phyloP scores from a whole-genome alignment of 2,113 vertebrate species.

The Odocoileus hemionus region DNA sequence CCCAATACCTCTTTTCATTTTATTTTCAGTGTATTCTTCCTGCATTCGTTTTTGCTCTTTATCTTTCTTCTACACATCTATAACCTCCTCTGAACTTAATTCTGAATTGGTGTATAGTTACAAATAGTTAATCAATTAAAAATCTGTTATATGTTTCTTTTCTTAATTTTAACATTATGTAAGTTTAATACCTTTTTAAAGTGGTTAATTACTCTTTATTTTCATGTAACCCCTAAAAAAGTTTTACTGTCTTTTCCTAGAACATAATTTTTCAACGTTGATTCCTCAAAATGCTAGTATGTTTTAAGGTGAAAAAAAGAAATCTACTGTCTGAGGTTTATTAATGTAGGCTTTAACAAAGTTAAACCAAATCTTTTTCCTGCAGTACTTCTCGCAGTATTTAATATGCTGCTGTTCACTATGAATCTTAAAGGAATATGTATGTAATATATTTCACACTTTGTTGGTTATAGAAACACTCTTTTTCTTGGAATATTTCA shows the following conservation, averaged over 20 bases:
- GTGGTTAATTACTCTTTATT: background rate
- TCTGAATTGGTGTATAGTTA: background rate
- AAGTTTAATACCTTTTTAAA: background rate
- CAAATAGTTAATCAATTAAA: background rate
- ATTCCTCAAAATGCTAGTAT: background rate
- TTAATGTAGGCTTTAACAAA: background rate
- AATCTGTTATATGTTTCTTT: background rate
- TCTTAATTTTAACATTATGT: background rate
- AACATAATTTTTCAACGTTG: background rate
- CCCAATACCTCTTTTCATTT: background rate
- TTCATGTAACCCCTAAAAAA: background rate
- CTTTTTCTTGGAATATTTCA: background rate
- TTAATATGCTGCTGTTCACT: background rate
- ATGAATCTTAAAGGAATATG: background rate
- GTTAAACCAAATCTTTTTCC: background rate
- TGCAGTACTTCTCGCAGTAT: background rate
- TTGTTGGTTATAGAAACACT: background rate
- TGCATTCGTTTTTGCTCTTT: background rate
- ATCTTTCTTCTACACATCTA: background rate
- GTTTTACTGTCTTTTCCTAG: background rate
- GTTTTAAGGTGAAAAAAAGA: background rate
- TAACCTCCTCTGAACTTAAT: background rate
- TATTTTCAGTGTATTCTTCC: background rate
- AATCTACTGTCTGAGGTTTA: background rate
- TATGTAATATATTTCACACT: background rate